Percentiles rank a stretch among this genome's conserved stretches.
Evolutionary conservation across 2,888 invertebrate species (phyloP).

Genomic region (Campaea margaritaria): DNA sequence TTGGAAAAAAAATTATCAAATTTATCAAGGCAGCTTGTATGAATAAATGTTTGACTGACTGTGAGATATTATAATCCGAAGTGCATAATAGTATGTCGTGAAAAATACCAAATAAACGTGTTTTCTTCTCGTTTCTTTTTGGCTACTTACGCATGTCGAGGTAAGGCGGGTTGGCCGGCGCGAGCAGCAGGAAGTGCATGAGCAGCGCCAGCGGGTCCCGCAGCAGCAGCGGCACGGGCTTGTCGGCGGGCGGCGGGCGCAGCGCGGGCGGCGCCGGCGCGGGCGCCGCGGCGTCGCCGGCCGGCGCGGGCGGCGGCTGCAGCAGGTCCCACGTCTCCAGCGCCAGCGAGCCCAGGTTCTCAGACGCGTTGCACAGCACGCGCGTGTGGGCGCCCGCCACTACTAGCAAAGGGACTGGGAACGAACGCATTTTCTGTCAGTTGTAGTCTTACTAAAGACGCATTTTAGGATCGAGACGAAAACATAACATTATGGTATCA

Average conservation of each 20-base stretch:
- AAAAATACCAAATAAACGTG: slow-evolving; percentile 49
- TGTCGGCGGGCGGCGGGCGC: slow-evolving; percentile 29
- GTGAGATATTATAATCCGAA: too few relatives aligned
- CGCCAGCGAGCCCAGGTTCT: slow-evolving; percentile 52
- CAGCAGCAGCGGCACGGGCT: slow-evolving; percentile 91
- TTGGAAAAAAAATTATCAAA: too few relatives aligned
- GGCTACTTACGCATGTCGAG: slow-evolving; percentile 92
- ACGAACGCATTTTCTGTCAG: not conserved
- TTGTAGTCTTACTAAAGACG: too few relatives aligned
- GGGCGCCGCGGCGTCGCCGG: slow-evolving; percentile 16
- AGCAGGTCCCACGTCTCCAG: slow-evolving; percentile 57
- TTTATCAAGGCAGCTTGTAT: too few relatives aligned
- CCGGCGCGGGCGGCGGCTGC: slow-evolving; percentile 35
- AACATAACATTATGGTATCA: too few relatives aligned
- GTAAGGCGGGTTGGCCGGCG: slow-evolving; percentile 90
- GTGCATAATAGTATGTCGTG: too few relatives aligned
- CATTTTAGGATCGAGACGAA: too few relatives aligned
- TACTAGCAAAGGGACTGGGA: slow-evolving; percentile 93
- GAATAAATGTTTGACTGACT: too few relatives aligned
- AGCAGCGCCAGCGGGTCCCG: slow-evolving; percentile 94
- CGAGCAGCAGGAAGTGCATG: slow-evolving; percentile 93
- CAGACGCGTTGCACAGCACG: slow-evolving; percentile 80
- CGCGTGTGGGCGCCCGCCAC: slow-evolving; percentile 95
- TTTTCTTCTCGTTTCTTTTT: too few relatives aligned
- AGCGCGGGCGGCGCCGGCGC: slow-evolving; percentile 41